Evolutionary conservation across 2,113 vertebrate genomes (phyloP), one percentile per base, ranked within the genome.

Genomic region (Hypocryptadius cinnamomeus): DNA sequence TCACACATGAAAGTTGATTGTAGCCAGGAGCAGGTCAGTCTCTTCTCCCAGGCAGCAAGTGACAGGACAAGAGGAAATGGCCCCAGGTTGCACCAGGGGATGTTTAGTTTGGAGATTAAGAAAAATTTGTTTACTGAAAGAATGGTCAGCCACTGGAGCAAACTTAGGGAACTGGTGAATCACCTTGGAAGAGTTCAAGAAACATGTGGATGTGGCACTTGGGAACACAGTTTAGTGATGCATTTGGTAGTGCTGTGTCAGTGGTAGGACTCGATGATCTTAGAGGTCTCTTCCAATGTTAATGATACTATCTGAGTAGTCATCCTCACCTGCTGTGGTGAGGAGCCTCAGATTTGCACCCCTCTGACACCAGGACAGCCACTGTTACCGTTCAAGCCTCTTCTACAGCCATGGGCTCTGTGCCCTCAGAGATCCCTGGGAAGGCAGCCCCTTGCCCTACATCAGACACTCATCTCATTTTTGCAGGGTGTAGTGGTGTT

Each of bases 1-100:
- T 33, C 47, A 33, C 37, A 59, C 1, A 0, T 3, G 2, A 28
- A 65, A 28, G 44, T 1, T 51, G 37, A n/a, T 11, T 27, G 39
- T 66, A 60, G 13, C 77, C n/a, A 47, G 45, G 23, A 39, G 23
- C 1, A 0, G 15, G 19, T 44, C 15, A 14, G 16, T 45, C 39
- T 74, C 53, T 47, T 81, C 53, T 81, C 24, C 40, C n/a, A 45
- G 24, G n/a, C 1, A 40, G 18, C 20, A 35, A 27, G 39, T 22
- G 16, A 60, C 24, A 54, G 40, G n/a, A 40, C 25, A 30, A 60
- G 30, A 74, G 33, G 45, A 74, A 74, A 68, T 27, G 53, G 24
- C 40, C n/a, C 11, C 24, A 74, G 13, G 5, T 31, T 69, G 24
- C 30, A 47, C 21, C 40, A 76, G 15, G 21, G 15, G 18, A 63